Evolutionary conservation across 2,888 invertebrate species (phyloP).

Genomic region (Diarsia brunnea): DNA sequence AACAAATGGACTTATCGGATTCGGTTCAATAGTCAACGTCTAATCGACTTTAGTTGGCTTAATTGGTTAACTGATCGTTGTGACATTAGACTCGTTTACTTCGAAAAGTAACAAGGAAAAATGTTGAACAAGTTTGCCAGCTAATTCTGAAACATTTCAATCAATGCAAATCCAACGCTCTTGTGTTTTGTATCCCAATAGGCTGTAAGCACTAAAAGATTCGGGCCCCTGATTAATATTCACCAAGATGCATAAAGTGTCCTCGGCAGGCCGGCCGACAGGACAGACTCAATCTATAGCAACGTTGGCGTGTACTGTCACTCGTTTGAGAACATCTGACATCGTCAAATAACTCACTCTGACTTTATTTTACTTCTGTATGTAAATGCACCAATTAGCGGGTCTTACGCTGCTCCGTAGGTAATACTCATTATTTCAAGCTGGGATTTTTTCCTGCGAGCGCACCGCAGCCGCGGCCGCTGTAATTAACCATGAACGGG

Average conservation of each 20-base stretch:
- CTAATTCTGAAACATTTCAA: conserved; percentile 6
- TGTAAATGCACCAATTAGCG: conserved; percentile 90
- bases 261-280: conserved; percentile 36
- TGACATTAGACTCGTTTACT: conserved; percentile 41
- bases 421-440: conserved; percentile 88
- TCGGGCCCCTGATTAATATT: conserved; percentile 59
- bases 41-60: conserved; percentile 75
- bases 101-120: conserved; percentile 9
- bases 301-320: conserved; percentile 66
- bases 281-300: conserved; percentile 54
- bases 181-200: conserved; percentile 18
- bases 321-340: conserved; percentile 76
- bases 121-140: background rate
- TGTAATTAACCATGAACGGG: conserved; percentile 87
- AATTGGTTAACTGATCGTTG: conserved; percentile 77
- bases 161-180: conserved; percentile 20
- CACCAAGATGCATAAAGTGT: conserved; percentile 62
- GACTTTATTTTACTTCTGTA: conserved; percentile 86
- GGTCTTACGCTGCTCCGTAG: conserved; percentile 85
- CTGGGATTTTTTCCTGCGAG: conserved; percentile 82
- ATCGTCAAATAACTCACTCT: conserved; percentile 86
- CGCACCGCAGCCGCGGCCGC: conserved; percentile 75
- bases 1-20: conserved; percentile 72
- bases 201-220: conserved; percentile 52
- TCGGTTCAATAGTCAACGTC: conserved; percentile 72